Evolutionary conservation across 2,888 invertebrate genomes (phyloP), one percentile per base, ranked within the genome.

Genomic region (Netelia fuscicornis): DNA sequence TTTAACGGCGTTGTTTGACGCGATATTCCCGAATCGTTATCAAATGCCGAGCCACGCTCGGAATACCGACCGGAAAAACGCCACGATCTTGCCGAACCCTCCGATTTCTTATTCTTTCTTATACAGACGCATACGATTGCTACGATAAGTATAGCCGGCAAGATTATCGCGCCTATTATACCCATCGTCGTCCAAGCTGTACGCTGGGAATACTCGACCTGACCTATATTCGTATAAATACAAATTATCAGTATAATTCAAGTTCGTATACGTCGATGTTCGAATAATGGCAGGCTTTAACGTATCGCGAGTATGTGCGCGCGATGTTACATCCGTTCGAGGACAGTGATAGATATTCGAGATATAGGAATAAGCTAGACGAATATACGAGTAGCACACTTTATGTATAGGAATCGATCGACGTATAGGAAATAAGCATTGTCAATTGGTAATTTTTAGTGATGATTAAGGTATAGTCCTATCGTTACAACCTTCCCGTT

Each of bases 131-230:
- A 90, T n/a, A 88, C 82, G n/a, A 86, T 84, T 2, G 88, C 92
- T 54, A 90, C 85, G 81, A 91, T 83, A 70, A 86, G 85, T 68
- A 90, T 76, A 48, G 89, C 91, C 89, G 97, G 97, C 91, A 97
- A 94, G 93, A 97, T 95, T 90, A 97, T 95, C 90, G 96, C 96
- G 92, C 96, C 92, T 93, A 97, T 96, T 94, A 97, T 95, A 92
- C 96, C 97, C 94, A 96, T 96, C 89, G 97, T 96, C 91, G 96
- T 95, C 94, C 97, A 97, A 88, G 96, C 96, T 90, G 96, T 95
- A 90, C 96, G 96, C 93, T 96, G 96, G 76, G 96, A 96, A 91
- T 94, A 95, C 90, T 94, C 94, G 91, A 94, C 89, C 93, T 96
- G 92, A 90, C 94, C 95, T 95, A 91, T 80, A 89, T 90, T 65